Percentiles rank a stretch among this genome's conserved stretches.
Conservation (phyloP, 2,797 vertebrate genomes). For the Macrochelys suwanniensis region DNA sequence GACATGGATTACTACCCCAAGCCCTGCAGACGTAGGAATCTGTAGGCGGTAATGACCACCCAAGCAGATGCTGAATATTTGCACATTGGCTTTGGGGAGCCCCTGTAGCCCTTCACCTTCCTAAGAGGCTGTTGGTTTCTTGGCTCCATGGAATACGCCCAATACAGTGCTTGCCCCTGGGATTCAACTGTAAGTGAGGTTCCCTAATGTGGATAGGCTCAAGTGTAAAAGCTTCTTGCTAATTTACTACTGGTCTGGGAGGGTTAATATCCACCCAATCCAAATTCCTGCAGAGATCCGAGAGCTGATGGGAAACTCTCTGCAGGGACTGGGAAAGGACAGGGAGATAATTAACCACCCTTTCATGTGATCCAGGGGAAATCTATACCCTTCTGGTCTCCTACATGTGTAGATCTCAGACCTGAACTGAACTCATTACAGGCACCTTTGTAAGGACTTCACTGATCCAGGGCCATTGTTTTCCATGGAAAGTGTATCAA, state of each 20-base stretch:
- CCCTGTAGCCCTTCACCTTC: not conserved
- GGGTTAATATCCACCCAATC: not conserved
- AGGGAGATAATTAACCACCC: not conserved
- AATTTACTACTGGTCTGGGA: not conserved
- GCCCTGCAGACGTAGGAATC: not conserved
- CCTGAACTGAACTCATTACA: accelerated
- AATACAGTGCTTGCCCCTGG: not conserved
- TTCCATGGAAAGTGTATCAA: not conserved
- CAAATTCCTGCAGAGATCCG: not conserved
- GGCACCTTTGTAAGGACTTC: not conserved
- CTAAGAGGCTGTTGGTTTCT: not conserved
- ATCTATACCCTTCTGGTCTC: accelerated
- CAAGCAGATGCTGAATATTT: accelerated
- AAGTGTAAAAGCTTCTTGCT: not conserved
- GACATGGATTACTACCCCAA: not conserved
- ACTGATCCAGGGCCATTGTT: not conserved
- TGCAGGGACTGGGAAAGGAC: not conserved
- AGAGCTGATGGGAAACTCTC: not conserved
- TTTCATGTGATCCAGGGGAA: not conserved
- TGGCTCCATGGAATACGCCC: not conserved
- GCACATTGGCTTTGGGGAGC: not conserved
- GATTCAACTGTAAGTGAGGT: not conserved
- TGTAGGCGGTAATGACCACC: not conserved
- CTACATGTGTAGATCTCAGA: not conserved
- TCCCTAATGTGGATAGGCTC: not conserved